Conservation (phyloP, 2,113 vertebrate genomes). For the Athene cunicularia region DNA sequence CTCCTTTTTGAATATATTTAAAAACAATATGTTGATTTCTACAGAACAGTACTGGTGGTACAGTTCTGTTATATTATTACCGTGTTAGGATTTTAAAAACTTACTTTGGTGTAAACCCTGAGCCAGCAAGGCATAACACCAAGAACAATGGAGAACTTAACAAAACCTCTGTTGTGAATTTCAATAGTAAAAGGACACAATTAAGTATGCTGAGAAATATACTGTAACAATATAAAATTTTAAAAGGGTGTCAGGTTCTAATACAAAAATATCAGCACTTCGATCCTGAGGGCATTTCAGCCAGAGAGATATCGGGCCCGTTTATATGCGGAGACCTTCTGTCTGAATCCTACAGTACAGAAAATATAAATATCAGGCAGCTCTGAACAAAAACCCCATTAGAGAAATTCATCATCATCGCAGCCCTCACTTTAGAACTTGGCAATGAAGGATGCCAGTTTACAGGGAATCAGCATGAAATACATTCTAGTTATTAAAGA, state of each 20-base stretch:
- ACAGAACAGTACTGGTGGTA: not conserved
- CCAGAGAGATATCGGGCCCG: not conserved
- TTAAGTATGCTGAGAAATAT: not conserved
- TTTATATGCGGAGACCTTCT: not conserved
- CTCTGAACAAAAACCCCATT: conserved; percentile 1
- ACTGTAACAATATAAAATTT: not conserved
- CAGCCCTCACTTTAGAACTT: not conserved
- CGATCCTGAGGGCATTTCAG: not conserved
- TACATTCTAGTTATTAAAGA: conserved; percentile 15
- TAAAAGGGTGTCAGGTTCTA: not conserved
- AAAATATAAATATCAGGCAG: not conserved
- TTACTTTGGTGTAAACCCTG: not conserved
- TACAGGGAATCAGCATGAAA: conserved; percentile 29
- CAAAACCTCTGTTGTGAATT: not conserved
- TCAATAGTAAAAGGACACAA: not conserved
- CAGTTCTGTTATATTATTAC: not conserved
- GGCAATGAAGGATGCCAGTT: not conserved
- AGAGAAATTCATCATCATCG: not conserved
- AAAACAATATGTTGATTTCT: not conserved
- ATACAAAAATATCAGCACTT: not conserved
- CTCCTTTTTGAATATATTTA: not conserved
- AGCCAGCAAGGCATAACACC: not conserved
- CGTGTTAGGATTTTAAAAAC: not conserved
- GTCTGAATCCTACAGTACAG: not conserved
- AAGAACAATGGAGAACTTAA: not conserved